Conservation (phyloP, 2,888 invertebrate genomes). For the Periphyllus acericola region DNA sequence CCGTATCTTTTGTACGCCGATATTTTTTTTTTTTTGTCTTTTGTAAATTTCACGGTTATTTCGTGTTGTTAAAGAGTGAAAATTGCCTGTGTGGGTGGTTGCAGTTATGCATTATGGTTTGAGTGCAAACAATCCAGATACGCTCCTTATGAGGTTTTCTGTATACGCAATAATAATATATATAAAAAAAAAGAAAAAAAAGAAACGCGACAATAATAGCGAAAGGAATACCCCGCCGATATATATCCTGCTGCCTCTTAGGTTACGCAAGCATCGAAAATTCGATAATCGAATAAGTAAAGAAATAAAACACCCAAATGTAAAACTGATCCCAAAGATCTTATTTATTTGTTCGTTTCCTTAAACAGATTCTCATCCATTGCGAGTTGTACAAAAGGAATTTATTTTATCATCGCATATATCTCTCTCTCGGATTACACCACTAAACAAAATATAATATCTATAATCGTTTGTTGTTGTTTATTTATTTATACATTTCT, state of each 20-base stretch:
- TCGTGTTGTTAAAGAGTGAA: constrained; percentile 30
- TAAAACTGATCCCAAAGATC: constrained; percentile 30
- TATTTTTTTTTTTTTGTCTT: constrained; percentile 48
- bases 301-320: constrained; percentile 51
- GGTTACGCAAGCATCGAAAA: constrained; percentile 46
- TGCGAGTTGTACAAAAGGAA: not conserved
- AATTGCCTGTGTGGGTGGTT: constrained; percentile 53
- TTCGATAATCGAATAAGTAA: constrained; percentile 43
- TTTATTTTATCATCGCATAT: constrained; percentile 14
- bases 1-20: constrained; percentile 9
- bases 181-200: constrained; percentile 9
- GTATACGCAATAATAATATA: not conserved
- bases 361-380: not conserved
- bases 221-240: not conserved
- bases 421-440: constrained; percentile 52
- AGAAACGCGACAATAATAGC: constrained; percentile 4
- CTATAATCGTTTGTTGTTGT: constrained; percentile 3
- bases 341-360: not conserved
- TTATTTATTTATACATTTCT: not conserved
- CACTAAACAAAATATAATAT: not conserved
- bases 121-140: constrained; percentile 40
- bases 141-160: constrained; percentile 25
- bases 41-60: constrained; percentile 58
- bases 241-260: not conserved
- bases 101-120: constrained; percentile 25